phyloP scores from a whole-genome alignment of 2,888 invertebrate genomes.

The Orthosia gothica region DNA sequence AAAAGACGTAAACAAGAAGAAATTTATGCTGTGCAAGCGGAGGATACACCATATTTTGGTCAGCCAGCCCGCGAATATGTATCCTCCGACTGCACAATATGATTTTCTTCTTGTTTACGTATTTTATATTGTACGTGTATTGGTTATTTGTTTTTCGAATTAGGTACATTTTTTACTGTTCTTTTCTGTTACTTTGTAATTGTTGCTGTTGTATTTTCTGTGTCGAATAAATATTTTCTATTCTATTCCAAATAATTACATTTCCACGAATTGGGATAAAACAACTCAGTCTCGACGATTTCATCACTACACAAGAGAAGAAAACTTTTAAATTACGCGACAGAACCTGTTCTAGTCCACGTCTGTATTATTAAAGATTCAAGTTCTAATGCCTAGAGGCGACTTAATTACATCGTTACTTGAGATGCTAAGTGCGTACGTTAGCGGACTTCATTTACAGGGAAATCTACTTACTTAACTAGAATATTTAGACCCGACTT shows the following conservation, averaged over 20 bases:
- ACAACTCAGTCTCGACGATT: slow-evolving; percentile 5
- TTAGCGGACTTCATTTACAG: slow-evolving; percentile 9
- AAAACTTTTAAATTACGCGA: not conserved
- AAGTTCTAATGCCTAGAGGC: not conserved
- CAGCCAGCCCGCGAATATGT: too few relatives aligned
- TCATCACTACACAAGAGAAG: slow-evolving; percentile 4
- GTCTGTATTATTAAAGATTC: slow-evolving; percentile 6
- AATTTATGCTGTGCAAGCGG: too few relatives aligned
- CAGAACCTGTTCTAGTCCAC: not conserved
- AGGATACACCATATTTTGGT: too few relatives aligned
- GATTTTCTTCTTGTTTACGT: too few relatives aligned
- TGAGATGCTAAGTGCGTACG: slow-evolving; percentile 16
- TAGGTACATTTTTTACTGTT: too few relatives aligned
- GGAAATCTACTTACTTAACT: not conserved
- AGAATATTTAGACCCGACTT: not conserved
- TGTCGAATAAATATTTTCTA: too few relatives aligned
- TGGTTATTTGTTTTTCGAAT: too few relatives aligned
- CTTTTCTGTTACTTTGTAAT: too few relatives aligned
- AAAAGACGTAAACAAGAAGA: too few relatives aligned
- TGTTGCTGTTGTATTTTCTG: too few relatives aligned
- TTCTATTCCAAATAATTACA: not conserved
- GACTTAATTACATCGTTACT: slow-evolving; percentile 6
- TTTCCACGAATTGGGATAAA: slow-evolving; percentile 11
- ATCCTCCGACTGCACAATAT: too few relatives aligned
- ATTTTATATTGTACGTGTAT: too few relatives aligned